phyloP scores from a whole-genome alignment of 2,888 invertebrate species.

The Pterostichus niger region DNA sequence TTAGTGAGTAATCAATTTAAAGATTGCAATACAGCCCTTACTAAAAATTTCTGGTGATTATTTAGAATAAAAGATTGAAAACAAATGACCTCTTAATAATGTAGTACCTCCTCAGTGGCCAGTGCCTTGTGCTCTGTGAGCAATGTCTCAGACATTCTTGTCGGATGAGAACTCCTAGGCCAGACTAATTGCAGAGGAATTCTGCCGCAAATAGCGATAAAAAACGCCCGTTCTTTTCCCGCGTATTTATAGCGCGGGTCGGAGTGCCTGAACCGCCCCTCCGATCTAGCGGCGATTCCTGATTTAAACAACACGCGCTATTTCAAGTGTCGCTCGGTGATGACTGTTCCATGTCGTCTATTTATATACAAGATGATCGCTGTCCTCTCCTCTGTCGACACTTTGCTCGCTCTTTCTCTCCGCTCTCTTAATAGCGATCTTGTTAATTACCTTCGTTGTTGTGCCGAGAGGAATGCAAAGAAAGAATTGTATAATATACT shows the following conservation, averaged over 20 bases:
- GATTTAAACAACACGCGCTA: conserved; percentile 40
- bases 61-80: too few species aligned
- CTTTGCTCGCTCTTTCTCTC: conserved; percentile 14
- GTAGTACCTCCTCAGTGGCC: background rate
- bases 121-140: background rate
- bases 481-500: conserved; percentile 8
- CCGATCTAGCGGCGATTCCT: conserved; percentile 18
- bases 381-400: conserved; percentile 30
- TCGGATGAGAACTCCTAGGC: conserved; percentile 52
- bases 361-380: conserved; percentile 46
- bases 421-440: conserved; percentile 18
- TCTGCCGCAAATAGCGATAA: conserved; percentile 61
- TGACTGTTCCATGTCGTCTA: conserved; percentile 44
- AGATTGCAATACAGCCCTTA: too few species aligned
- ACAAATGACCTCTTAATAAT: background rate
- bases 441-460: conserved; percentile 58
- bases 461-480: conserved; percentile 48
- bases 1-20: too few species aligned
- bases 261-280: background rate
- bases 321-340: conserved; percentile 31
- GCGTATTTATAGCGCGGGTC: conserved; percentile 32
- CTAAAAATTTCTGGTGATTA: too few species aligned
- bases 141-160: conserved; percentile 45
- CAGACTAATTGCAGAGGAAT: conserved; percentile 65
- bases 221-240: conserved; percentile 44